Percentiles rank a stretch among this genome's conserved stretches.
These are phyloP conservation scores for Gadus macrocephalus DNA, from an alignment of 2,113 vertebrate species.

Conservation along the genomic window DNA sequence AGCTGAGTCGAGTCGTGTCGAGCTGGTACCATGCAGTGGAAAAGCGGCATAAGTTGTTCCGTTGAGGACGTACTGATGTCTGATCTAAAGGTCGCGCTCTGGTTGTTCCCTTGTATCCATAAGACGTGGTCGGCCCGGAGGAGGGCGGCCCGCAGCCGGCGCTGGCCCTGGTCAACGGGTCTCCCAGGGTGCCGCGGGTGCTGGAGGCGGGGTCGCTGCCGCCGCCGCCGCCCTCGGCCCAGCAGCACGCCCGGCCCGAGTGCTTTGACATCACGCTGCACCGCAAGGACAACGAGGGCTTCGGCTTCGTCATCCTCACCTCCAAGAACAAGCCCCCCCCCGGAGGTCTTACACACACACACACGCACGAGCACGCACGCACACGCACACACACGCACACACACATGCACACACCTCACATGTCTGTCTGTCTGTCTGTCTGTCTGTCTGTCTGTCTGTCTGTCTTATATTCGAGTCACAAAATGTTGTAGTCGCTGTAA, in stretches of 20 bases:
- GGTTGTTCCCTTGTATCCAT: not conserved
- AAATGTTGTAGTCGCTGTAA: too few species aligned
- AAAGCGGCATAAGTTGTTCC: too few species aligned
- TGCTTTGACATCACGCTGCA: slow-evolving; percentile 87
- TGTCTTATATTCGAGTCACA: too few species aligned
- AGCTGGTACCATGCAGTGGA: too few species aligned
- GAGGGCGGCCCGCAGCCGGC: slow-evolving; percentile 46
- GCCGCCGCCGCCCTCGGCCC: not conserved
- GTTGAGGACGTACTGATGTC: too few species aligned
- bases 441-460: too few species aligned
- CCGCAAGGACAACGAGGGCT: slow-evolving; percentile 90
- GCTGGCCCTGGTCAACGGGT: slow-evolving; percentile 67
- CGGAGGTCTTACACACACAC: slow-evolving; percentile 77
- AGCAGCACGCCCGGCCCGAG: slow-evolving; percentile 54
- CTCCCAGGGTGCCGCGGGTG: slow-evolving; percentile 66
- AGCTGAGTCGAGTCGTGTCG: too few species aligned
- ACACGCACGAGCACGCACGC: too few species aligned
- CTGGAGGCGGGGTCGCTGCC: slow-evolving; percentile 43
- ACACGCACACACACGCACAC: too few species aligned
- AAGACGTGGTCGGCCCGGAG: slow-evolving; percentile 54
- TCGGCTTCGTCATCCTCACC: slow-evolving; percentile 96
- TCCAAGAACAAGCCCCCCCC: slow-evolving; percentile 95
- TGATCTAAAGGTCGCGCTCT: too few species aligned
- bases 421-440: too few species aligned
- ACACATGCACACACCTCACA: too few species aligned